Percentiles rank a stretch among this genome's conserved stretches.
These are phyloP conservation scores for Lepus timidus DNA, from an alignment of 2,113 vertebrate genomes.

Conservation along the genomic window DNA sequence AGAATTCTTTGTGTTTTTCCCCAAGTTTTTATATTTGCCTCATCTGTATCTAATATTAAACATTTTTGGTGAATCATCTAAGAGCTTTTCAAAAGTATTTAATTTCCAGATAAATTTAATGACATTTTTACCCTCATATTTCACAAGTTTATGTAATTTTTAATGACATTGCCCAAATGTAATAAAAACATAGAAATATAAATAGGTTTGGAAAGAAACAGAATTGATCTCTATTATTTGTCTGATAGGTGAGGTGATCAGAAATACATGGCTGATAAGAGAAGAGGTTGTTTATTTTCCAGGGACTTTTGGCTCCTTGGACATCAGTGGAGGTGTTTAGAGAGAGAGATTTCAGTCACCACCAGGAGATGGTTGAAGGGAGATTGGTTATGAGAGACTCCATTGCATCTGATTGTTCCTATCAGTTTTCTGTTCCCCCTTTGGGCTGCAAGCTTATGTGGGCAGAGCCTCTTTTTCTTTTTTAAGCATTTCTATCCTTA, in stretches of 20 bases:
- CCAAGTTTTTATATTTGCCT: background rate
- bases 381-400: background rate
- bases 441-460: background rate
- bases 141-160: background rate
- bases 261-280: background rate
- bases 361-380: too few relatives aligned
- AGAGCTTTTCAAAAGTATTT: slow-evolving; percentile 30
- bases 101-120: slow-evolving; percentile 30
- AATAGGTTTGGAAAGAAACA: slow-evolving; percentile 22
- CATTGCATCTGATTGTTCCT: background rate
- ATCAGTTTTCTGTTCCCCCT: background rate
- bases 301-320: background rate
- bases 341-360: background rate
- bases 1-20: background rate
- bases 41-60: background rate
- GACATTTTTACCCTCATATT: background rate
- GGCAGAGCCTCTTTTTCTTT: background rate
- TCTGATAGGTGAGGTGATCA: background rate
- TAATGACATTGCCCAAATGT: background rate
- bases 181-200: background rate
- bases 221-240: background rate
- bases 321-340: background rate
- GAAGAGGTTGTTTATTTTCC: background rate
- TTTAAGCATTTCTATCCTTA: background rate
- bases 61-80: slow-evolving; percentile 15